A percentile compares a stretch with the other conserved stretches of the same genome.
Evolutionary conservation across 2,888 invertebrate species (phyloP).

Genomic region (Caradrina clavipalpis): DNA sequence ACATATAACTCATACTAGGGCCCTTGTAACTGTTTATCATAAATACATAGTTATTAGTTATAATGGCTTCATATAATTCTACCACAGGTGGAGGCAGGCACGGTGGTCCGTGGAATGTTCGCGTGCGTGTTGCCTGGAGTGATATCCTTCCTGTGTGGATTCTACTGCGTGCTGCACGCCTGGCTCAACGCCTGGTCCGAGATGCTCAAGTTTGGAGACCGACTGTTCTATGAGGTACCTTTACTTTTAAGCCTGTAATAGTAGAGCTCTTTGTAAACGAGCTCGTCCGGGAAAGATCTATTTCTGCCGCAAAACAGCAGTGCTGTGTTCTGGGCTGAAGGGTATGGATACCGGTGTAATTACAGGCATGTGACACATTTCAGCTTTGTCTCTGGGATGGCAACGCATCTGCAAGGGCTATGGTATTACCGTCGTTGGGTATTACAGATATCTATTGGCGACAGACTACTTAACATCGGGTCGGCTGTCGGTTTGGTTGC

Average conservation of each 20-base stretch:
- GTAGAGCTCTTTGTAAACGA: too few species aligned
- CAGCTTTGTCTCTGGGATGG: too few species aligned
- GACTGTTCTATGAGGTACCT: constrained; percentile 91
- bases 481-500: too few species aligned
- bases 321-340: too few species aligned
- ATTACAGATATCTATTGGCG: too few species aligned
- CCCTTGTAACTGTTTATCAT: neutral
- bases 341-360: too few species aligned
- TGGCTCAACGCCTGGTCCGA: constrained; percentile 98
- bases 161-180: constrained; percentile 97
- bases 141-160: constrained; percentile 93
- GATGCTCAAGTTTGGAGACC: constrained; percentile 96
- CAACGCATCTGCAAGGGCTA: too few species aligned
- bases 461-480: too few species aligned
- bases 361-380: too few species aligned
- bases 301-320: too few species aligned
- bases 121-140: constrained; percentile 94
- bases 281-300: too few species aligned
- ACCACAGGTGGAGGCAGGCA: constrained; percentile 82
- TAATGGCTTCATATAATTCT: neutral
- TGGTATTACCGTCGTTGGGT: too few species aligned
- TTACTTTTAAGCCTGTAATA: neutral
- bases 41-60: neutral
- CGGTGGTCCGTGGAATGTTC: constrained; percentile 92
- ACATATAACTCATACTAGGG: neutral